phyloP scores from a whole-genome alignment of 2,888 invertebrate species.

The Drosophila ezoana region DNA sequence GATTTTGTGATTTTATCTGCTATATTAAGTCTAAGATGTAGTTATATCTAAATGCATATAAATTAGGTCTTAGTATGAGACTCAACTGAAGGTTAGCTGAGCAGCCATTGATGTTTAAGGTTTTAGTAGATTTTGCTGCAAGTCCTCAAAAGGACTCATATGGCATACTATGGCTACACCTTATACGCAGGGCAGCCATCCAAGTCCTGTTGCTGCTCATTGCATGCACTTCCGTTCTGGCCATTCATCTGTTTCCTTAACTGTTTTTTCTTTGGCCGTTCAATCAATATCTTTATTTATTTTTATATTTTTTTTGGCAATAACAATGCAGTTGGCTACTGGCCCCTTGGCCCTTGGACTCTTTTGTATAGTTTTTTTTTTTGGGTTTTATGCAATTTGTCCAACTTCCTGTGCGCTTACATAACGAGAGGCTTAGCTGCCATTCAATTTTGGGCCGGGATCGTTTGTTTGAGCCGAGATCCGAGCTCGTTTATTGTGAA shows the following conservation, averaged over 20 bases:
- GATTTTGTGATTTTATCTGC: too few species aligned
- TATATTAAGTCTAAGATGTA: too few species aligned
- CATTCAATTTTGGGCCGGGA: conserved; percentile 31
- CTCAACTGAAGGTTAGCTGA: too few species aligned
- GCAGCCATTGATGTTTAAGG: not conserved
- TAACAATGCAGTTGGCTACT: conserved; percentile 30
- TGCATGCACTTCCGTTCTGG: conserved; percentile 53
- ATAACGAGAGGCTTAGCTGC: conserved; percentile 47
- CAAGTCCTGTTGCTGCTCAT: conserved; percentile 27
- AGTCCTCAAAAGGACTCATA: not conserved
- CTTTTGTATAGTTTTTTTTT: conserved; percentile 21
- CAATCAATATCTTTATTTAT: conserved; percentile 32
- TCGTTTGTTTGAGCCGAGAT: conserved; percentile 22
- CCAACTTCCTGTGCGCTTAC: conserved; percentile 62
- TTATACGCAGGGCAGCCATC: conserved; percentile 14
- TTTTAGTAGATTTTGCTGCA: not conserved
- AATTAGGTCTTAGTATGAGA: too few species aligned
- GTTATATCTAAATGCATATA: too few species aligned
- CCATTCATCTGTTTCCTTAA: conserved; percentile 59
- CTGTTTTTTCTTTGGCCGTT: conserved; percentile 44
- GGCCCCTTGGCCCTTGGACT: conserved; percentile 25
- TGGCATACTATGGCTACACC: not conserved
- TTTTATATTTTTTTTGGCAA: conserved; percentile 48
- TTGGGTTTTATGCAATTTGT: conserved; percentile 64
- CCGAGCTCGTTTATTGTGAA: conserved; percentile 23